Evolutionary conservation across 2,888 invertebrate genomes (phyloP), one percentile per base, ranked within the genome.

Genomic region (Plagodis pulveraria): DNA sequence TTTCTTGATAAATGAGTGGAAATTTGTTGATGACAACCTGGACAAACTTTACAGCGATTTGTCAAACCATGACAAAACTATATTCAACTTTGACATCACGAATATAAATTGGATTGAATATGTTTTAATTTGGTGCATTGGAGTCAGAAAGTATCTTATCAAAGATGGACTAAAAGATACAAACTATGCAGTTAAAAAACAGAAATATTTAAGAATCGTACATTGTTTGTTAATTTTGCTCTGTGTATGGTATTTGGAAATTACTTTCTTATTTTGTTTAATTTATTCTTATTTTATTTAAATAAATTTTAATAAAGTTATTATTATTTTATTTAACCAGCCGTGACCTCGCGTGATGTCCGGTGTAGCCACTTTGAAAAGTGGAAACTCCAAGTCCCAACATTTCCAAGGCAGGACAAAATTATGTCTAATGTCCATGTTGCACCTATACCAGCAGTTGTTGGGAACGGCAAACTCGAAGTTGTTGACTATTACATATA

Each of bases 1-100:
- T 38, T 68, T 68, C 8, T 5, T 32, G 6, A 35, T 6, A 4
- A n/a, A 46, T 38, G 49, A 50, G 0, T 58, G 58, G 58, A 35
- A 12, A 6, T 58, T 58, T 9, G 22, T 10, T 32, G 58, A 58
- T 41, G 11, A 46, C 5, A 54, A 54, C 32, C 8, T 38, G 0
- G 34, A 54, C 2, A 49, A 44, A 40, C 10, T 63, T 41, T 41
- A 53, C 41, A 22, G 33, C 6, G 47, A 45, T 11, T 42, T 66
- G n/a, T 59, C 63, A 8, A 8, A 57, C 0, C 38, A 42, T 9
- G 68, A 68, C 50, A 50, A 55, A 12, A 40, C 10, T 1, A 60
- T 68, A 7, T 68, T 61, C 35, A 60, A 63, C 54, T 68, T 59
- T 34, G 56, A 68, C 35, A 8, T 63, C 6, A 45, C 10, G 0